Conservation (phyloP, 2,113 vertebrate genomes). For the Hemiscyllium ocellatum region DNA sequence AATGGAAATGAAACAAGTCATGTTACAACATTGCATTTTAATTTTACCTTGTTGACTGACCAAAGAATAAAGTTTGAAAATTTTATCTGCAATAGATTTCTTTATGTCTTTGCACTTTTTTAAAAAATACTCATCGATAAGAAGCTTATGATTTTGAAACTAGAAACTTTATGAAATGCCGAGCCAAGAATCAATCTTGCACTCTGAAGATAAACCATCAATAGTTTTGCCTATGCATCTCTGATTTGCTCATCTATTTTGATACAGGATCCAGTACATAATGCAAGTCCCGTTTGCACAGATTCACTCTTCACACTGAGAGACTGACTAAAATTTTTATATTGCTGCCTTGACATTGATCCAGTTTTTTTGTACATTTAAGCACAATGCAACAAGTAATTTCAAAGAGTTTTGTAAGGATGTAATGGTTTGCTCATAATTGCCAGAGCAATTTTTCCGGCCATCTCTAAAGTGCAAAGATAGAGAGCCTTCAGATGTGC, state of each 20-base stretch:
- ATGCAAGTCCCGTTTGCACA: neutral
- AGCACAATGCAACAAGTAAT: neutral
- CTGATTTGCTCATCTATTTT: neutral
- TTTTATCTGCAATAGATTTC: neutral
- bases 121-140: neutral
- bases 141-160: neutral
- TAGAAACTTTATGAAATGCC: neutral
- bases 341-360: constrained; percentile 1
- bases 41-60: neutral
- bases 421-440: neutral
- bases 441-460: neutral
- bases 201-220: neutral
- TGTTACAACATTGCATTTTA: neutral
- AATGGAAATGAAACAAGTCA: neutral
- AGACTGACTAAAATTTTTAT: constrained; percentile 14
- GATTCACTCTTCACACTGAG: neutral
- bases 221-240: neutral
- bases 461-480: neutral
- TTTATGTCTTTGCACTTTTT: neutral
- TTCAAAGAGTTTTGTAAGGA: constrained; percentile 22
- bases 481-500: neutral
- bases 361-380: constrained; percentile 20
- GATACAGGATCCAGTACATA: constrained; percentile 2
- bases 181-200: neutral
- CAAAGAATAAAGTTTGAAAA: neutral